Base-by-base conservation (phyloP, 2,888 invertebrate species). In the Lycophotia porphyrea region DNA sequence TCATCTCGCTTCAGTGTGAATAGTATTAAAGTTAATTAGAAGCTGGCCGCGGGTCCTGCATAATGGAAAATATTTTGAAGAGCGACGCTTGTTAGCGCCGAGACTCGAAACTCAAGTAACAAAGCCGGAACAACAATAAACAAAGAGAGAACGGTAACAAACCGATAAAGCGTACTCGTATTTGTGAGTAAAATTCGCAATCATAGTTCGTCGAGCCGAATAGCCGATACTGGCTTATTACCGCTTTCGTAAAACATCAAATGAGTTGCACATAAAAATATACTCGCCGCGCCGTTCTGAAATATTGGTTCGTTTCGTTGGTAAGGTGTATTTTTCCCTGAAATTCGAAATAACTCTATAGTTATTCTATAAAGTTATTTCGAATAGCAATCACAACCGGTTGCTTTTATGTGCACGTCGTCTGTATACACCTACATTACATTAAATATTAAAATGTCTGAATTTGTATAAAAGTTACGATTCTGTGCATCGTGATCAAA, bases 171-270 rank as follows among this genome's bases (percentile, higher is more conserved):
- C 85, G 88, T 84, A 89, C 90, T 92, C 88, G 89, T 88, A 91
- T 92, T 94, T 93, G 92, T 87, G 87, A 93, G 91, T 92, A 91
- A 91, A 95, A 93, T 94, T 93, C 89, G 90, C 93, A 94, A 94
- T 94, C 92, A 92, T 92, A 92, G 91, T 92, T 91, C 89, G 88
- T 82, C 80, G 83, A 80, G 82, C 80, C 88, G 84, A 87, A 89
- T 87, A 81, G 86, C 88, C 90, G 92, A 93, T 94, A 92, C 87
- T 64, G 82, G 90, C 90, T 92, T 92, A 93, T 93, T 91, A 91
- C 90, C 88, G 84, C 88, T 92, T 92, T 90, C 86, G 85, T 87
- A 89, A 89, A 88, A 89, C 80, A 86, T 76, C 76, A 81, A 88
- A 86, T 78, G 84, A 86, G 84, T 88, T 88, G 87, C 83, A 69